Conservation (phyloP, 1,140 invertebrate genomes). For the Drosophila funebris region DNA sequence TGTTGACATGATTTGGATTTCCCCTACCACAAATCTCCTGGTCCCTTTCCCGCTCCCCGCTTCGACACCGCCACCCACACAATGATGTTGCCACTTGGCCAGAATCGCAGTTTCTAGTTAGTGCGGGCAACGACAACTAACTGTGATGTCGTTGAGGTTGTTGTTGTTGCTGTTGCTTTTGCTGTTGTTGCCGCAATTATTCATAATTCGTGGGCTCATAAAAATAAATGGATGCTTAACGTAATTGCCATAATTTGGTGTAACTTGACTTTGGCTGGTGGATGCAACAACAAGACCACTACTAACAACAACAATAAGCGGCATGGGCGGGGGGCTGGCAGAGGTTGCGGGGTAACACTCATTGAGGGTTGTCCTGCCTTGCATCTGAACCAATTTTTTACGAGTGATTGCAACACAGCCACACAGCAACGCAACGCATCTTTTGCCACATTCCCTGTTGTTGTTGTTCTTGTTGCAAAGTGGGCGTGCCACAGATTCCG, state of each 20-base stretch:
- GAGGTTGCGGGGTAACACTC: neutral
- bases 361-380: conserved; percentile 44
- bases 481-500: conserved; percentile 61
- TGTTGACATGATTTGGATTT: conserved; percentile 41
- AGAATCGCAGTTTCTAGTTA: conserved; percentile 14
- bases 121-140: conserved; percentile 3
- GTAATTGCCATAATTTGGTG: conserved; percentile 79
- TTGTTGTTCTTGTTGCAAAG: conserved; percentile 25
- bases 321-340: neutral
- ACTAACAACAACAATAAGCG: conserved; percentile 6
- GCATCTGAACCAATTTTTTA: conserved; percentile 44
- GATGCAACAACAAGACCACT: conserved; percentile 12
- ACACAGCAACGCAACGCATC: conserved; percentile 5
- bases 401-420: conserved; percentile 15
- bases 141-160: conserved; percentile 14
- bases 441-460: neutral
- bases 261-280: conserved; percentile 62
- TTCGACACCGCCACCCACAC: no score
- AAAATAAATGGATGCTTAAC: conserved; percentile 81
- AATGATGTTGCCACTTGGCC: neutral
- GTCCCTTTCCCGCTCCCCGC: neutral
- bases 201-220: conserved; percentile 81
- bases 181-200: conserved; percentile 60
- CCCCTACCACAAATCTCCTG: no score
- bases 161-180: conserved; percentile 14